Conservation (phyloP, 2,888 invertebrate genomes). For the Nebria salina region DNA sequence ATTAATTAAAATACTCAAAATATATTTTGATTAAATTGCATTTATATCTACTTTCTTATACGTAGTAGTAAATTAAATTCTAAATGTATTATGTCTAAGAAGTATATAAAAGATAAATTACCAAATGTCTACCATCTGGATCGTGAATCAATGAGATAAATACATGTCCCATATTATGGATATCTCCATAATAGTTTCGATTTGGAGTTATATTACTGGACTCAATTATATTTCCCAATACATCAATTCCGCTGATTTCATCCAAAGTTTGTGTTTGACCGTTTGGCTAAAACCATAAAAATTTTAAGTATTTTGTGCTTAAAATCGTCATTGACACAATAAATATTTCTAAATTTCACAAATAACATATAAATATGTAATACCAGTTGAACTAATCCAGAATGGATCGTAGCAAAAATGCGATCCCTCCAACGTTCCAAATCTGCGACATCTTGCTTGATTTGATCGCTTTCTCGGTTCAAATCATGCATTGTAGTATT, state of each 20-base stretch:
- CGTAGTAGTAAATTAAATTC: neutral
- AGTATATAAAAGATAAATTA: conserved; percentile 56
- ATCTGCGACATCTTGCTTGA: conserved; percentile 74
- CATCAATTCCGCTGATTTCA: conserved; percentile 78
- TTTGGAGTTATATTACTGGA: conserved; percentile 76
- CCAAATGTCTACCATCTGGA: conserved; percentile 79
- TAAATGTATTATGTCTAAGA: neutral
- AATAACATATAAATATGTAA: conserved; percentile 44
- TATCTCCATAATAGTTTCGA: conserved; percentile 76
- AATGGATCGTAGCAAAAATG: conserved; percentile 76
- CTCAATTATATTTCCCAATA: conserved; percentile 83
- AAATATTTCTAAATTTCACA: no score
- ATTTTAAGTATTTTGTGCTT: neutral
- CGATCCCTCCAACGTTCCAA: conserved; percentile 81
- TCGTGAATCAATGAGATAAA: conserved; percentile 82
- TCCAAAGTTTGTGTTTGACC: conserved; percentile 69
- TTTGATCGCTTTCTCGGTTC: conserved; percentile 74
- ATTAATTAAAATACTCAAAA: conserved; percentile 17
- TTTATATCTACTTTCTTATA: no score
- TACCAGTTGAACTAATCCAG: conserved; percentile 69
- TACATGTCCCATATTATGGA: conserved; percentile 86
- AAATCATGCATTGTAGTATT: conserved; percentile 69
- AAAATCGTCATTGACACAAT: no score
- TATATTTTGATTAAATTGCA: neutral
- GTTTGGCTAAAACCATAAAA: conserved; percentile 62